Conservation (phyloP, 2,797 vertebrate genomes). For the Hemibagrus guttatus region DNA sequence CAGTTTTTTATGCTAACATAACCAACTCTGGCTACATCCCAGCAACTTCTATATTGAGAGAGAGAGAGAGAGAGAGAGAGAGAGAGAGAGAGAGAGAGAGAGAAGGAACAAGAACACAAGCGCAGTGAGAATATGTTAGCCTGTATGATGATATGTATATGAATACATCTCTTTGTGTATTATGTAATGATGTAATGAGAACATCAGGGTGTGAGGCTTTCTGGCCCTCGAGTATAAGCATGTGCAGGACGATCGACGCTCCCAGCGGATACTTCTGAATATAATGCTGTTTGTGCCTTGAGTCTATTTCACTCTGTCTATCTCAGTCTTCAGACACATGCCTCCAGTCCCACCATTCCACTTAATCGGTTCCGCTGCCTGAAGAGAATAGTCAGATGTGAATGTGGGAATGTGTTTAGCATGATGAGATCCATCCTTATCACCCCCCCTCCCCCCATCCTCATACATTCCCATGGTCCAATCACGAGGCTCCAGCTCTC, state of each 20-base stretch:
- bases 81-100: not conserved
- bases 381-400: conserved; percentile 28
- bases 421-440: conserved; percentile 26
- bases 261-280: conserved; percentile 70
- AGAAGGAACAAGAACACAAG: not conserved
- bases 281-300: conserved; percentile 69
- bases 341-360: conserved; percentile 35
- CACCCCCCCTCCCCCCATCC: not conserved
- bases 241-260: conserved; percentile 56
- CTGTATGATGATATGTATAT: conserved; percentile 19
- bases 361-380: conserved; percentile 39
- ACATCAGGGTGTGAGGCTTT: conserved; percentile 1
- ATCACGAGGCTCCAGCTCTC: not conserved
- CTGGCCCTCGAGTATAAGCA: conserved; percentile 44
- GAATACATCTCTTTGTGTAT: conserved; percentile 19
- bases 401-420: conserved; percentile 21
- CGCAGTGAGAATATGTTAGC: not conserved
- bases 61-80: not conserved
- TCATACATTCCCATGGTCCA: not conserved
- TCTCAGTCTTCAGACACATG: conserved; percentile 26
- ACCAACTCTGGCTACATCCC: not conserved
- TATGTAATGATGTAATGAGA: conserved; percentile 25
- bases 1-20: not conserved
- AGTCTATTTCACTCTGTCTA: conserved; percentile 19
- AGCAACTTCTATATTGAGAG: not conserved